Evolutionary conservation across 2,797 vertebrate species (phyloP).

Genomic region (Spea hammondii): DNA sequence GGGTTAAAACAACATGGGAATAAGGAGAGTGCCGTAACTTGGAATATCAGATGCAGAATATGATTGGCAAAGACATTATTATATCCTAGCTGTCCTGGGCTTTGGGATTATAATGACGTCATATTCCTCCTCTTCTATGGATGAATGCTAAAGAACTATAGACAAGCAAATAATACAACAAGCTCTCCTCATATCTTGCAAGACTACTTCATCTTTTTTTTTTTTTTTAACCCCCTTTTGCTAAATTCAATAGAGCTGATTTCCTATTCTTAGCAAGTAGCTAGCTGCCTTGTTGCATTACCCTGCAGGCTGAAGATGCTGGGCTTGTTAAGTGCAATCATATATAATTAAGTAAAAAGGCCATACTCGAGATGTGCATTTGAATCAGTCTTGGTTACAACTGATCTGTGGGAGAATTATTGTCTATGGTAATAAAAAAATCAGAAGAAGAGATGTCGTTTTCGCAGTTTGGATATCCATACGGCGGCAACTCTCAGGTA

Average conservation of each 20-base stretch:
- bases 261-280: constrained; percentile 67
- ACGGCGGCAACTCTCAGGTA: constrained; percentile 95
- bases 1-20: constrained; percentile 59
- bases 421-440: constrained; percentile 83
- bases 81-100: constrained; percentile 78
- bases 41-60: constrained; percentile 71
- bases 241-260: constrained; percentile 76
- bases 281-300: constrained; percentile 69
- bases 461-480: constrained; percentile 96
- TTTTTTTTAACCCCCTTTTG: constrained; percentile 75
- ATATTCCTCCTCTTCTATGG: constrained; percentile 87
- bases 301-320: constrained; percentile 66
- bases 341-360: constrained; percentile 86
- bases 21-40: constrained; percentile 66
- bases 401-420: constrained; percentile 85
- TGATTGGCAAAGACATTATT: constrained; percentile 85
- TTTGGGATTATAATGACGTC: constrained; percentile 96
- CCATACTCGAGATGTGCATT: constrained; percentile 85
- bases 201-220: constrained; percentile 71
- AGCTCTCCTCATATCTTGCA: constrained; percentile 85
- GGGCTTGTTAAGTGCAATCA: constrained; percentile 83
- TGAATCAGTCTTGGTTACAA: constrained; percentile 83
- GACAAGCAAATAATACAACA: constrained; percentile 90
- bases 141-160: constrained; percentile 87
- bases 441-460: constrained; percentile 92